phyloP scores from a whole-genome alignment of 2,888 invertebrate species.

The Deilephila elpenor region DNA sequence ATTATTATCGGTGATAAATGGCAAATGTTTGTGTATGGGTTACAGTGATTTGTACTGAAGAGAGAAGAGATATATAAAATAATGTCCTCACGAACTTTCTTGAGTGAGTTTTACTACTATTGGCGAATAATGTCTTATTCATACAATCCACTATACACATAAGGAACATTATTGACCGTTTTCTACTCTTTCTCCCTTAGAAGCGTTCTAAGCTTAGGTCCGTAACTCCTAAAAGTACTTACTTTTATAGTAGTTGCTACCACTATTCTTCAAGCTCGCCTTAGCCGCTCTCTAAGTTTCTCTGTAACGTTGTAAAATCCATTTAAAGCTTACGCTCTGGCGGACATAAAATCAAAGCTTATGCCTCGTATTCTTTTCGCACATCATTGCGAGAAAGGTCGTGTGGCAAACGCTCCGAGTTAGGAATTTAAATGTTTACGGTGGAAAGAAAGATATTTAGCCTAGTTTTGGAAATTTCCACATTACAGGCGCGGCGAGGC shows the following conservation, averaged over 20 bases:
- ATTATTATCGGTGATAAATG: not conserved
- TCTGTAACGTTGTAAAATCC: constrained; percentile 20
- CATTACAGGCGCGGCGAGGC: constrained; percentile 34
- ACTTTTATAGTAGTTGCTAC: constrained; percentile 24
- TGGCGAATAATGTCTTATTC: not conserved
- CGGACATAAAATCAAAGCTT: constrained; percentile 20
- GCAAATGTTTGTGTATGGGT: not conserved
- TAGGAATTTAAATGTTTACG: constrained; percentile 4
- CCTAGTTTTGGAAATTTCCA: constrained; percentile 34
- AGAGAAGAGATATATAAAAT: not conserved
- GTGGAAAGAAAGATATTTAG: constrained; percentile 12
- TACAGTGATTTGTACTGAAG: not conserved
- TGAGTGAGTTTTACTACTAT: not conserved
- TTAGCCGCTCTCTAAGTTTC: constrained; percentile 22
- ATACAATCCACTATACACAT: not conserved
- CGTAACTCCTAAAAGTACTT: constrained; percentile 23
- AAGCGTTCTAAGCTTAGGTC: constrained; percentile 13
- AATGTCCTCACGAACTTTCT: not conserved
- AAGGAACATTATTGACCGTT: constrained; percentile 27
- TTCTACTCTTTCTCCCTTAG: constrained; percentile 10
- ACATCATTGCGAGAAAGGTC: not conserved
- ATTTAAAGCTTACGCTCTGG: constrained; percentile 17
- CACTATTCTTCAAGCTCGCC: constrained; percentile 20
- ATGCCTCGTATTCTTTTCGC: constrained; percentile 14
- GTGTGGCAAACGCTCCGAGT: not conserved